phyloP scores from a whole-genome alignment of 1,140 invertebrate genomes.

The Drosophila simulans region DNA sequence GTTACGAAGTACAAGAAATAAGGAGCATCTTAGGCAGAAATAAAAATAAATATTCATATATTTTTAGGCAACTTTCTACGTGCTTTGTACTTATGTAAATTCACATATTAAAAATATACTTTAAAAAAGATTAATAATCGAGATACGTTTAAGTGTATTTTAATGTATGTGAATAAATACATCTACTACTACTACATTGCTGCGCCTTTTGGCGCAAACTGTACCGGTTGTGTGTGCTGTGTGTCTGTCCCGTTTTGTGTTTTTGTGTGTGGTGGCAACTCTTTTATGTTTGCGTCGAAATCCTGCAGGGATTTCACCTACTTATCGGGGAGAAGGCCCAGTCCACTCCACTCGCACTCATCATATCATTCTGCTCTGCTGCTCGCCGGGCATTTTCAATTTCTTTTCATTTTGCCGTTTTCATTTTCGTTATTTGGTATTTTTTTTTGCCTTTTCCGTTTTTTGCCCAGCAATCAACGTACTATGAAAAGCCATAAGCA shows the following conservation, averaged over 20 bases:
- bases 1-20: slow-evolving; percentile 13
- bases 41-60: background rate
- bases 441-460: slow-evolving; percentile 8
- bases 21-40: background rate
- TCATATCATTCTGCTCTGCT: slow-evolving; percentile 64
- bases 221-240: background rate
- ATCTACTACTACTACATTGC: no score
- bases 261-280: slow-evolving; percentile 38
- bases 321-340: slow-evolving; percentile 20
- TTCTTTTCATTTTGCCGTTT: slow-evolving; percentile 41
- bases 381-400: slow-evolving; percentile 57
- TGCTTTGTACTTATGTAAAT: no score
- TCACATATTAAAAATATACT: no score
- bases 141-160: background rate
- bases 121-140: no score
- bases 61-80: no score
- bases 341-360: slow-evolving; percentile 9
- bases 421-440: slow-evolving; percentile 32
- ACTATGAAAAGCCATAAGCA: slow-evolving; percentile 55
- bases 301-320: slow-evolving; percentile 42
- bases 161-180: background rate
- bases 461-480: slow-evolving; percentile 52
- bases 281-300: slow-evolving; percentile 44
- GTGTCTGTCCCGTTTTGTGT: slow-evolving; percentile 12
- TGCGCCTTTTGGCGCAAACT: background rate